Conservation (phyloP, 2,113 vertebrate genomes). For the Syngnathoides biaculeatus region DNA sequence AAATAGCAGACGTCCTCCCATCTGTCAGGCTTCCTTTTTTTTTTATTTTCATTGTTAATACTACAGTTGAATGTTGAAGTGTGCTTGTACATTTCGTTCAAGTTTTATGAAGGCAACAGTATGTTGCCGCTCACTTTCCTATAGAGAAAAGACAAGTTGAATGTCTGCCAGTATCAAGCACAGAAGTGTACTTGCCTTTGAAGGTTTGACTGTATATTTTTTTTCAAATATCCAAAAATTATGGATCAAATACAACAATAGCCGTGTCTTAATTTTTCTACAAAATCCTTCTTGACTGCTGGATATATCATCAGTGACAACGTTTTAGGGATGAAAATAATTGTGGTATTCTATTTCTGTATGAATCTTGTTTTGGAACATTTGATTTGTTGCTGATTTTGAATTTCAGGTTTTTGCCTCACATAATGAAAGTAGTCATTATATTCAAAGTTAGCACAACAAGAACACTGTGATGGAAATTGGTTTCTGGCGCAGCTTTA, state of each 20-base stretch:
- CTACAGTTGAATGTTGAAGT: background rate
- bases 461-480: slow-evolving; percentile 28
- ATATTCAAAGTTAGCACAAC: slow-evolving; percentile 17
- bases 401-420: slow-evolving; percentile 25
- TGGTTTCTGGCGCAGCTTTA: slow-evolving; percentile 22
- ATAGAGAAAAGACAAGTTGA: background rate
- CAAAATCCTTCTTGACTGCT: background rate
- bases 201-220: background rate
- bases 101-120: background rate
- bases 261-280: background rate
- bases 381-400: slow-evolving; percentile 8
- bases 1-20: background rate
- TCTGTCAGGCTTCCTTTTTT: background rate
- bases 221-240: background rate
- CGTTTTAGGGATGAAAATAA: background rate
- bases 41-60: background rate
- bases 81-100: background rate
- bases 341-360: background rate
- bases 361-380: slow-evolving; percentile 4
- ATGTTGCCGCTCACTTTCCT: background rate
- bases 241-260: background rate
- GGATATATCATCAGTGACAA: too few species aligned
- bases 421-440: slow-evolving; percentile 7
- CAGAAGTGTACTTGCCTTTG: background rate
- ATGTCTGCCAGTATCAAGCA: background rate